Evolutionary conservation across 2,797 vertebrate species (phyloP).

Genomic region (Xenentodon cancila): DNA sequence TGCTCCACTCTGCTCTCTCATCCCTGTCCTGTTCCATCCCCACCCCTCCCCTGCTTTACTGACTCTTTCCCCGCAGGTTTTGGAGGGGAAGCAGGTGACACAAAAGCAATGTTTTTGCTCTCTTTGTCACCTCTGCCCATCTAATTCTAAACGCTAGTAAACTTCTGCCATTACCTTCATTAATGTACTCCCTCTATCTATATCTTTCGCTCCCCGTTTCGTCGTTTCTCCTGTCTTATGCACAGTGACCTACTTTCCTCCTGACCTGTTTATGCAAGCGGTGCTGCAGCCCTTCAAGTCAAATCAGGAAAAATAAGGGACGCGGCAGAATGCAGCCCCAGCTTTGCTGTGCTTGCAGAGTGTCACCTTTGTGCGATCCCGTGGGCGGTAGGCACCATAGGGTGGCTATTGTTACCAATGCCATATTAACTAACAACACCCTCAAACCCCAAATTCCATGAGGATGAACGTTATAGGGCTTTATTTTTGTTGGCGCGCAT

Average conservation of each 20-base stretch:
- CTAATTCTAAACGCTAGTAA: slow-evolving; percentile 39
- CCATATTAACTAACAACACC: background rate
- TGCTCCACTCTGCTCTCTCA: background rate
- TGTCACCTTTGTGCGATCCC: slow-evolving; percentile 63
- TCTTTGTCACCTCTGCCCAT: slow-evolving; percentile 43
- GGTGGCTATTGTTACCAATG: slow-evolving; percentile 12
- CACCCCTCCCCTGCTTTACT: slow-evolving; percentile 39
- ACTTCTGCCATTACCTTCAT: slow-evolving; percentile 54
- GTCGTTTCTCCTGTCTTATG: slow-evolving; percentile 36
- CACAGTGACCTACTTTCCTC: slow-evolving; percentile 82
- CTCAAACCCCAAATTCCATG: background rate
- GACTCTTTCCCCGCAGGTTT: slow-evolving; percentile 35
- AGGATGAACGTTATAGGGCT: background rate
- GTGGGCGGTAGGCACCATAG: background rate
- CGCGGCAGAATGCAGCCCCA: slow-evolving; percentile 42
- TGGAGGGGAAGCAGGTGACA: slow-evolving; percentile 61
- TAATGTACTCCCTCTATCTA: slow-evolving; percentile 19
- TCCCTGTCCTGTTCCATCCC: background rate
- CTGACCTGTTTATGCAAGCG: slow-evolving; percentile 78
- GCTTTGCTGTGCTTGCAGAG: slow-evolving; percentile 38
- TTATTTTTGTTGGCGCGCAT: background rate
- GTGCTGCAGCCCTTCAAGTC: slow-evolving; percentile 41
- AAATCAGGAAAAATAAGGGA: slow-evolving; percentile 60
- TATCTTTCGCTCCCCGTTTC: slow-evolving; percentile 16
- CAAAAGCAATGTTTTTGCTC: slow-evolving; percentile 52